phyloP scores from a whole-genome alignment of 92 coral and sea anemone species.

The Montipora capitata region DNA sequence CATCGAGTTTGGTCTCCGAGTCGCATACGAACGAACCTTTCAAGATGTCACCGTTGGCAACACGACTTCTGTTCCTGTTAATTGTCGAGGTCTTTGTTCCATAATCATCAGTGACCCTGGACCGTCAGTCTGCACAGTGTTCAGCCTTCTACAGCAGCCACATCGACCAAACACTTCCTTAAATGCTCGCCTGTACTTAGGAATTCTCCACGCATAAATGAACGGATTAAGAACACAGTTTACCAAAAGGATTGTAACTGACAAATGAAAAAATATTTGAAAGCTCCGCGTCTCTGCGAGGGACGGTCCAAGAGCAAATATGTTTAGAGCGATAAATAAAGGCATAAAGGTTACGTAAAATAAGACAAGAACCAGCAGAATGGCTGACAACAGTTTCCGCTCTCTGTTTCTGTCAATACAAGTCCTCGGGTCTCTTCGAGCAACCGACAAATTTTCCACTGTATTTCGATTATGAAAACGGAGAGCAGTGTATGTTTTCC shows the following conservation, averaged over 20 bases:
- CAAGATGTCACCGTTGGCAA: not conserved
- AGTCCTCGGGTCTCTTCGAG: not conserved
- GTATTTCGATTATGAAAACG: slow-evolving; percentile 11
- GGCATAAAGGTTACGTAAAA: slow-evolving; percentile 17
- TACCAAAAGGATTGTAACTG: slow-evolving; percentile 38
- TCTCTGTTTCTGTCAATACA: not conserved
- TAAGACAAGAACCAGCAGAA: slow-evolving; percentile 10
- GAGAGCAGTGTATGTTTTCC: slow-evolving; percentile 40
- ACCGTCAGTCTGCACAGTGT: not conserved
- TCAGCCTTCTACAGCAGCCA: not conserved
- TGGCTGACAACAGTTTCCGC: slow-evolving; percentile 13
- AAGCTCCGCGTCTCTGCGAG: not conserved
- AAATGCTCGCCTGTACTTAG: slow-evolving; percentile 41
- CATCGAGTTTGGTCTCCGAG: too few species aligned
- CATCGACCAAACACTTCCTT: slow-evolving; percentile 5
- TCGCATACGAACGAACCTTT: too few species aligned
- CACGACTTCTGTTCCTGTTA: not conserved
- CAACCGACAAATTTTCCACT: not conserved
- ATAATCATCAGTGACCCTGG: not conserved
- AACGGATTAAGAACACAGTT: slow-evolving; percentile 60
- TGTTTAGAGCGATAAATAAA: not conserved
- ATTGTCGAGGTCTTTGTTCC: not conserved
- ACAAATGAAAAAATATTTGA: not conserved
- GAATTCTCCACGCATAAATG: slow-evolving; percentile 50
- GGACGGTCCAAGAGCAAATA: not conserved